These are phyloP conservation scores for Napeogenes inachia DNA, from an alignment of 2,888 invertebrate species.

Conservation along the genomic window DNA sequence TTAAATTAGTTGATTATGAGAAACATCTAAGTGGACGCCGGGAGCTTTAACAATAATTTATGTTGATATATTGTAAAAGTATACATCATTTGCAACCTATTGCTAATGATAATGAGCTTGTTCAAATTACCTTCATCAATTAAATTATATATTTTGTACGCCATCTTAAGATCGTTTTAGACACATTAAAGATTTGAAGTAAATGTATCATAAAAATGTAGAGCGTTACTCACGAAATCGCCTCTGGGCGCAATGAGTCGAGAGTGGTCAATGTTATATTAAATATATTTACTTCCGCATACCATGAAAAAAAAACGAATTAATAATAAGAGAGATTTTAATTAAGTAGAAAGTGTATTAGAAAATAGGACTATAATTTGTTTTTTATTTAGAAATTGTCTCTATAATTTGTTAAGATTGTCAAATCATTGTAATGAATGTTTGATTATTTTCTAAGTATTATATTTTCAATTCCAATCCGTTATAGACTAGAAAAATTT, in stretches of 20 bases:
- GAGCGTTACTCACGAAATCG: slow-evolving; percentile 15
- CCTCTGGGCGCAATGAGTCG: slow-evolving; percentile 15
- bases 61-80: neutral
- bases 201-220: slow-evolving; percentile 9
- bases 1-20: slow-evolving; percentile 39
- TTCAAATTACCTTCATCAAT: too few relatives aligned
- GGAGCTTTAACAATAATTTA: neutral
- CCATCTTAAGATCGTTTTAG: too few relatives aligned
- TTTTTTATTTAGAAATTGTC: too few relatives aligned
- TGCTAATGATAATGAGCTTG: too few relatives aligned
- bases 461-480: too few relatives aligned
- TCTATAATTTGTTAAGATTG: too few relatives aligned
- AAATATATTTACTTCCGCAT: slow-evolving; percentile 19
- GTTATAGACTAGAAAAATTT: too few relatives aligned
- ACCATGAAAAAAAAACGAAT: slow-evolving; percentile 11
- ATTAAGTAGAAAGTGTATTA: slow-evolving; percentile 12
- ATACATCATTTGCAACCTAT: neutral
- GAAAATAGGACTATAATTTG: too few relatives aligned
- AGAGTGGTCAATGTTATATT: slow-evolving; percentile 9
- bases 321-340: slow-evolving; percentile 14
- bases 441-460: too few relatives aligned
- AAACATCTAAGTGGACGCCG: slow-evolving; percentile 22
- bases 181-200: too few relatives aligned
- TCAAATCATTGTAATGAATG: too few relatives aligned
- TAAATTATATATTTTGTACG: too few relatives aligned